Base-by-base conservation (phyloP, 2,888 invertebrate species). In the Rotaria magnacalcarata region DNA sequence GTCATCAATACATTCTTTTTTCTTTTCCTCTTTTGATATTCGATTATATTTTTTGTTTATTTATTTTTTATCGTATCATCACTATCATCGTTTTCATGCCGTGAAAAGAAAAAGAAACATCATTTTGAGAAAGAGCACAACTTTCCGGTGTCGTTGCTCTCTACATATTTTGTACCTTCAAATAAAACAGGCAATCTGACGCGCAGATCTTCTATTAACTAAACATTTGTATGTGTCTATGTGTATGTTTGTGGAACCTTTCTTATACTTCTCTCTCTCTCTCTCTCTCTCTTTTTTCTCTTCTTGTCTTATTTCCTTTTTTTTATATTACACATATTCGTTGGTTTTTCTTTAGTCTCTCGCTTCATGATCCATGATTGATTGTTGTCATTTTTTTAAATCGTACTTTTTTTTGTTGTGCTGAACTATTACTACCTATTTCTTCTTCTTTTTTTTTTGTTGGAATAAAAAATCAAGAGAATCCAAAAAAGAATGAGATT, bases 11-110 rank as follows among this genome's bases (percentile, higher is more conserved):
- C 67, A 67, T 67, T 67, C 34, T 67, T 19, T 54, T 54, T 27
- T 67, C 16, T 34, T 16, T 67, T 67, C 24, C 56, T 56, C 56
- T 67, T 67, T 67, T 67, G 67, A 67, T 67, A 67, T 67, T 67
- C 67, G 67, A 67, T 67, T 67, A 67, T 67, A 67, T 67, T 67
- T 67, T 67, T 67, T 67, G 67, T 67, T 67, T 67, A 67, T 67
- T 67, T 67, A 67, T 67, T 67, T 67, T 67, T 67, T 67, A 67
- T 67, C 34, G 34, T 67, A 67, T 67, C 67, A 67, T 67, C 67
- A 67, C 34, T 34, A 67, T 67, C 67, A 67, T 67, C 67, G 34
- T 67, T 67, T 60, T 67, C 34, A 67, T 16, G 34, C 34, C 67
- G 34, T 67, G 67, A 67, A 67, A 27, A 67, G 34, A 41, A 67